Evolutionary conservation across 2,113 vertebrate species (phyloP).

Genomic region (Toxostoma redivivum): DNA sequence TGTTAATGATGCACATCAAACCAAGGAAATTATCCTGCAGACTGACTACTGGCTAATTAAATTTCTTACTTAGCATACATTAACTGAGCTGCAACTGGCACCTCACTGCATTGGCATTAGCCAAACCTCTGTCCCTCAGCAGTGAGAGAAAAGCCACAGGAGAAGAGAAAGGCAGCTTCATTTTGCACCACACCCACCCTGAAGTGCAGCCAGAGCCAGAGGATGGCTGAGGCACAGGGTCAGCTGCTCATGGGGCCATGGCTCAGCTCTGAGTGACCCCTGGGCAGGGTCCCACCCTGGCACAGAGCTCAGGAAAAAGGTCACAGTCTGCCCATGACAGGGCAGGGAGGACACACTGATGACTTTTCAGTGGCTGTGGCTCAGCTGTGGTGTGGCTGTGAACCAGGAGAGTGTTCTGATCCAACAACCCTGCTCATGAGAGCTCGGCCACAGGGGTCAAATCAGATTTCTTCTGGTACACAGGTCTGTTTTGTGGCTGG

Average conservation of each 20-base stretch:
- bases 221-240: fast-evolving
- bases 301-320: not conserved
- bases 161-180: not conserved
- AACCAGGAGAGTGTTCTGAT: not conserved
- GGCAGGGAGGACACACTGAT: not conserved
- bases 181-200: not conserved
- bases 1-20: not conserved
- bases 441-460: not conserved
- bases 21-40: constrained; percentile 19
- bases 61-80: constrained; percentile 17
- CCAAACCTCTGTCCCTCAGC: not conserved
- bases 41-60: constrained; percentile 30
- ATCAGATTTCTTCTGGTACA: not conserved
- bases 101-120: not conserved
- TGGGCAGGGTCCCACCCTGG: not conserved
- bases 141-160: not conserved
- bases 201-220: not conserved
- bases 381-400: not conserved
- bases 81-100: not conserved
- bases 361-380: not conserved
- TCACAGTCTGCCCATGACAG: not conserved
- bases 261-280: not conserved
- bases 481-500: not conserved
- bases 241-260: not conserved
- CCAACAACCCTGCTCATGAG: not conserved